Conservation (phyloP, 2,797 vertebrate species). For the Anguilla obscura region DNA sequence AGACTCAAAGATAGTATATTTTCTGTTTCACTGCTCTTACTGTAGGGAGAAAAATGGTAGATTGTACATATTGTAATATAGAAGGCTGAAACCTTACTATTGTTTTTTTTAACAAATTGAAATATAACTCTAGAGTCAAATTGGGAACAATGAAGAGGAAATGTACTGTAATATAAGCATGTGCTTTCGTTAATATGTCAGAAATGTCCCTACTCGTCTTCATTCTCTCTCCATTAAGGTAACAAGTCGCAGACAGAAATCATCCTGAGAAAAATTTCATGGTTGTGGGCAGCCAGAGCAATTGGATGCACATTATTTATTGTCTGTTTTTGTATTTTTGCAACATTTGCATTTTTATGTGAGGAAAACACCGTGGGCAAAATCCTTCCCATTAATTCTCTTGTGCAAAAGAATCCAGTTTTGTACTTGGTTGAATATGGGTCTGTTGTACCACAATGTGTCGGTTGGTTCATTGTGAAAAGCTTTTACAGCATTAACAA, state of each 20-base stretch:
- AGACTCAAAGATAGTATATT: slow-evolving; percentile 8
- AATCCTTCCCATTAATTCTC: not conserved
- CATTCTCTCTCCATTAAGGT: not conserved
- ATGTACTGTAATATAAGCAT: slow-evolving; percentile 3
- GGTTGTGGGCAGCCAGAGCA: not conserved
- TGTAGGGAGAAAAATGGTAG: slow-evolving; percentile 19
- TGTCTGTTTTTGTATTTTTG: not conserved
- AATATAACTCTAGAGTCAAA: slow-evolving; percentile 27
- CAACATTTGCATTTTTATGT: slow-evolving; percentile 3
- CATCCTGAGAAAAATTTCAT: not conserved
- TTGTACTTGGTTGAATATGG: not conserved
- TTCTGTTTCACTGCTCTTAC: slow-evolving; percentile 39
- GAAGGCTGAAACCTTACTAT: slow-evolving; percentile 35
- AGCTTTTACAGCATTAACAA: not conserved
- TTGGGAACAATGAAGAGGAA: slow-evolving; percentile 3
- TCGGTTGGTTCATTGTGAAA: slow-evolving; percentile 5
- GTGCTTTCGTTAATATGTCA: slow-evolving; percentile 18
- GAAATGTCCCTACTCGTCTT: not conserved
- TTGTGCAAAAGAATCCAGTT: not conserved
- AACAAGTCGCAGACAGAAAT: not conserved
- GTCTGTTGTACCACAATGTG: not conserved
- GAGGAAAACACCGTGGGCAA: not conserved
- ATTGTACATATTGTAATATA: slow-evolving; percentile 56
- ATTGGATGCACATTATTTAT: slow-evolving; percentile 7
- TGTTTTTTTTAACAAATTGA: slow-evolving; percentile 36